Evolutionary conservation across 2,113 vertebrate species (phyloP).

Genomic region (Connochaetes taurinus): DNA sequence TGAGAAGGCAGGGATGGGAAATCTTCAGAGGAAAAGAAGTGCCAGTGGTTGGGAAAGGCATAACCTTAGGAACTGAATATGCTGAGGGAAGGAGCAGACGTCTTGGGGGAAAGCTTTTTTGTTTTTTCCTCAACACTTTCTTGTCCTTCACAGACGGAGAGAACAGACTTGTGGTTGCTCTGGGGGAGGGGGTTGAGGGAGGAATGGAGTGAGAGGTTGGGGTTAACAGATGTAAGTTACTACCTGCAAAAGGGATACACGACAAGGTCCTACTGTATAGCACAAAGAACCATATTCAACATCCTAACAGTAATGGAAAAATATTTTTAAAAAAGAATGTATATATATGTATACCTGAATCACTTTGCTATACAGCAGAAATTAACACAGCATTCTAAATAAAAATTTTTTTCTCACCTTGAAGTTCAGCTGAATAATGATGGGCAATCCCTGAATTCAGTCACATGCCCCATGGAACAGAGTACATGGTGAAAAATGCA

Average conservation of each 20-base stretch:
- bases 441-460: neutral
- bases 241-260: neutral
- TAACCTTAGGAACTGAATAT: neutral
- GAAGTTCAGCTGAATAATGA: neutral
- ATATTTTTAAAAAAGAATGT: neutral
- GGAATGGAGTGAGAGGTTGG: neutral
- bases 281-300: neutral
- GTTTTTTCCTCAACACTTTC: neutral
- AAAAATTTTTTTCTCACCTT: neutral
- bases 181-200: no score
- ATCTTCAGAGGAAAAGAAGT: neutral
- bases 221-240: neutral
- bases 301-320: neutral
- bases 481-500: neutral
- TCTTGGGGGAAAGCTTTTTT: neutral
- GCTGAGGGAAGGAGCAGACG: neutral
- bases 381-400: neutral
- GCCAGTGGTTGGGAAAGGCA: neutral
- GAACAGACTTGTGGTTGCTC: neutral
- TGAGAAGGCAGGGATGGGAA: neutral
- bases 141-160: neutral
- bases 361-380: neutral
- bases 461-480: neutral
- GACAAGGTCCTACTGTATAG: neutral
- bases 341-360: neutral